These are phyloP conservation scores for Andrena minutula DNA, from an alignment of 2,888 invertebrate genomes.

Conservation along the genomic window DNA sequence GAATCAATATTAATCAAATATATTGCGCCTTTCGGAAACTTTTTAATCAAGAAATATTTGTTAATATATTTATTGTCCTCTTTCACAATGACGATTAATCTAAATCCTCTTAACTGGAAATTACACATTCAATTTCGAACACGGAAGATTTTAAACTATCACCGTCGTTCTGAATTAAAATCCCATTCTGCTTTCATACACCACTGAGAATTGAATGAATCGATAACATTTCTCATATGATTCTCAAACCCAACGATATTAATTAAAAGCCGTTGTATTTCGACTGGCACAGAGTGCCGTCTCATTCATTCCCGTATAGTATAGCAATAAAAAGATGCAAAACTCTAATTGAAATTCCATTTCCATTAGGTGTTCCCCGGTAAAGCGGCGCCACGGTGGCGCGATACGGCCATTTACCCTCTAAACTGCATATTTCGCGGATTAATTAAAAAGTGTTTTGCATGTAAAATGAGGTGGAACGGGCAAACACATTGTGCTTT, in stretches of 20 bases:
- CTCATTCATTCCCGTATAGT: constrained; percentile 39
- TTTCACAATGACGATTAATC: no score
- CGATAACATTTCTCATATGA: neutral
- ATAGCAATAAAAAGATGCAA: constrained; percentile 53
- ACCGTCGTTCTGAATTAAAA: neutral
- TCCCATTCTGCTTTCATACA: neutral
- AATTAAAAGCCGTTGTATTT: constrained; percentile 58
- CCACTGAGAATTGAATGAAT: no score
- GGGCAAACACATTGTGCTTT: constrained; percentile 36
- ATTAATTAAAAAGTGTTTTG: constrained; percentile 73
- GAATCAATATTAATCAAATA: neutral
- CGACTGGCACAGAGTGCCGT: constrained; percentile 14
- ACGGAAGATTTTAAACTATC: neutral
- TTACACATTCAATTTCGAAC: neutral
- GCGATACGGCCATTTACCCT: constrained; percentile 14
- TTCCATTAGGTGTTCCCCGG: constrained; percentile 54
- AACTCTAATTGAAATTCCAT: constrained; percentile 70
- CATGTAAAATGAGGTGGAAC: constrained; percentile 61
- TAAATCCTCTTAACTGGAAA: neutral
- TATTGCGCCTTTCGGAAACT: neutral
- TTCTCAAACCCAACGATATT: constrained; percentile 28
- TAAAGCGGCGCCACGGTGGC: constrained; percentile 22
- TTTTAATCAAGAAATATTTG: no score
- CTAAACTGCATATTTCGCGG: constrained; percentile 58
- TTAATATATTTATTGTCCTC: no score